phyloP scores from a whole-genome alignment of 2,888 invertebrate species.

The Icerya purchasi region DNA sequence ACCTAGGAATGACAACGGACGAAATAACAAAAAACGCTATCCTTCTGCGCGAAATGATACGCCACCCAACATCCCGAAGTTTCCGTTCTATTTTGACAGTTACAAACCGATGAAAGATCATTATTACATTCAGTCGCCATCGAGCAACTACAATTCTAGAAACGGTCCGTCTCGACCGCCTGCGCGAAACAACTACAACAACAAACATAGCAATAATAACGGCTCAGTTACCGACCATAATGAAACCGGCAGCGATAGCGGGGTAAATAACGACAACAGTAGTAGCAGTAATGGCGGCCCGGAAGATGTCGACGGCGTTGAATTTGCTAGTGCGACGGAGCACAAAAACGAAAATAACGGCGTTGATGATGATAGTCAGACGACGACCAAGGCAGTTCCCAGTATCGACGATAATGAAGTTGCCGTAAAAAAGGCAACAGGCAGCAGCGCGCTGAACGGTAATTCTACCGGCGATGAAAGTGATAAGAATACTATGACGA shows the following conservation, averaged over 20 bases:
- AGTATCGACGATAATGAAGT: background rate
- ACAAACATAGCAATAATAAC: background rate
- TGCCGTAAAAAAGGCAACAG: no score
- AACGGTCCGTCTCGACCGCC: background rate
- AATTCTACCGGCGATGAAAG: no score
- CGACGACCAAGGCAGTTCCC: background rate
- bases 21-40: background rate
- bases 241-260: background rate
- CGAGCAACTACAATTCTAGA: background rate
- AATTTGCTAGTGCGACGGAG: background rate
- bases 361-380: background rate
- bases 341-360: background rate
- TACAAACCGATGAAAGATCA: background rate
- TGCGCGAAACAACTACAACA: background rate
- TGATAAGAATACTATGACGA: background rate
- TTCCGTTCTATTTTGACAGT: background rate
- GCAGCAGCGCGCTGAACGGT: background rate
- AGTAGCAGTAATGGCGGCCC: background rate
- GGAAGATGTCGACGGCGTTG: background rate
- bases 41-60: background rate
- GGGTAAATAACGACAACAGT: background rate
- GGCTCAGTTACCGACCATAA: background rate
- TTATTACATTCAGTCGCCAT: background rate
- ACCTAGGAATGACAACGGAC: background rate
- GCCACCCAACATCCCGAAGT: background rate